Conservation (phyloP, 2,797 vertebrate genomes). For the Tapera naevia region DNA sequence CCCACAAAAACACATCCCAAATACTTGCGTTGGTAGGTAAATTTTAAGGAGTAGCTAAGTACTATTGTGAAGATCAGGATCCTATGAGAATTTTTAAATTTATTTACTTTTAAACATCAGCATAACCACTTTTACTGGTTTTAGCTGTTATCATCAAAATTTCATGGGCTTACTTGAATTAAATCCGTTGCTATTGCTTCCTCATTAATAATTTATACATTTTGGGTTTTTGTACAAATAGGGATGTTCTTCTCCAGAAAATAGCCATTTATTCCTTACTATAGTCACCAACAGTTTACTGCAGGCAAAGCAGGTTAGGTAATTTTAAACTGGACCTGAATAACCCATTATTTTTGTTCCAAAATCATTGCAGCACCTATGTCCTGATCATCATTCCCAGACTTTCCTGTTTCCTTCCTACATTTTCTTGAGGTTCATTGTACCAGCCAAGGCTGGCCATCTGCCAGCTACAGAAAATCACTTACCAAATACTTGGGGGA, state of each 20-base stretch:
- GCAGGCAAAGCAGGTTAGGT: neutral
- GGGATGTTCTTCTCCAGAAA: neutral
- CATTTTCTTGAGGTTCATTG: neutral
- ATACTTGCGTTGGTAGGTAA: neutral
- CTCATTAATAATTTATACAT: neutral
- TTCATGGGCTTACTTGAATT: neutral
- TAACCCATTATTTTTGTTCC: neutral
- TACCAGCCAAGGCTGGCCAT: neutral
- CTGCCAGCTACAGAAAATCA: conserved; percentile 10
- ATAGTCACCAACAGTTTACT: neutral
- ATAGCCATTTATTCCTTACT: neutral
- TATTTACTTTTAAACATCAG: neutral
- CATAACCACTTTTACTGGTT: neutral
- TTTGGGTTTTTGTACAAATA: neutral
- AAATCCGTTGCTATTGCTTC: neutral
- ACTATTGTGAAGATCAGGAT: neutral
- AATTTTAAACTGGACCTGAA: neutral
- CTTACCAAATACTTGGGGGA: neutral
- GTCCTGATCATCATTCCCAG: neutral
- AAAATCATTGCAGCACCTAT: neutral
- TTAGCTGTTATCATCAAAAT: neutral
- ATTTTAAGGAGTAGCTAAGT: neutral
- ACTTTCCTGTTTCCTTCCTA: neutral
- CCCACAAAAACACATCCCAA: neutral
- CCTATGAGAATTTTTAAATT: neutral